phyloP scores from a whole-genome alignment of 2,888 invertebrate genomes.

The Drosophila meridiana region DNA sequence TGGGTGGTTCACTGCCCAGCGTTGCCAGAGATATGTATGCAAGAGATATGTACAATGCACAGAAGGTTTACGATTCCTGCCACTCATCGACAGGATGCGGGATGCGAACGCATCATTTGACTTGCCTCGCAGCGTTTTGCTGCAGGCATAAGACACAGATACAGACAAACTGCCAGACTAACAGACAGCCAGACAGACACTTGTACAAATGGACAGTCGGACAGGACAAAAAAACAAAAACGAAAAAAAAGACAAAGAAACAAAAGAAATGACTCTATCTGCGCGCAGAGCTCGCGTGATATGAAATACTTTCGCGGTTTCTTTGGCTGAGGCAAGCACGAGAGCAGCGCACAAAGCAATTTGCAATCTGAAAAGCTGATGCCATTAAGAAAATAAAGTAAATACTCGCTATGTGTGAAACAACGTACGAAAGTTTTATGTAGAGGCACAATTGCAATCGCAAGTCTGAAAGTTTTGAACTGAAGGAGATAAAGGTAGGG shows the following conservation, averaged over 20 bases:
- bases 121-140: slow-evolving; percentile 30
- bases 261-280: slow-evolving; percentile 47
- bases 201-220: slow-evolving; percentile 3
- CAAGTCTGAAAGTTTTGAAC: neutral
- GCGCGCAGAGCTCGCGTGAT: slow-evolving; percentile 42
- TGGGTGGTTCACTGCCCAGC: slow-evolving; percentile 29
- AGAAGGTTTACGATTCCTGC: slow-evolving; percentile 53
- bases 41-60: slow-evolving; percentile 25
- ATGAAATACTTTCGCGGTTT: slow-evolving; percentile 45
- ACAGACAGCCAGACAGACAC: neutral
- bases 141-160: slow-evolving; percentile 17
- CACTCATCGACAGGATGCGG: slow-evolving; percentile 60
- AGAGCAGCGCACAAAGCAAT: slow-evolving; percentile 23
- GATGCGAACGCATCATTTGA: slow-evolving; percentile 66
- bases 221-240: neutral
- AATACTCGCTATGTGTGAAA: slow-evolving; percentile 26
- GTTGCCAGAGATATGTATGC: slow-evolving; percentile 36
- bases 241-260: slow-evolving; percentile 8
- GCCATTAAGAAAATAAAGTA: slow-evolving; percentile 45
- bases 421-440: slow-evolving; percentile 17
- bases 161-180: neutral
- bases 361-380: slow-evolving; percentile 35
- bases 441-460: slow-evolving; percentile 13
- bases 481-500: neutral
- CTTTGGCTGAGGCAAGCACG: slow-evolving; percentile 10